Base-by-base conservation (phyloP, 1,140 invertebrate genomes). In the Drosophila pandora region DNA sequence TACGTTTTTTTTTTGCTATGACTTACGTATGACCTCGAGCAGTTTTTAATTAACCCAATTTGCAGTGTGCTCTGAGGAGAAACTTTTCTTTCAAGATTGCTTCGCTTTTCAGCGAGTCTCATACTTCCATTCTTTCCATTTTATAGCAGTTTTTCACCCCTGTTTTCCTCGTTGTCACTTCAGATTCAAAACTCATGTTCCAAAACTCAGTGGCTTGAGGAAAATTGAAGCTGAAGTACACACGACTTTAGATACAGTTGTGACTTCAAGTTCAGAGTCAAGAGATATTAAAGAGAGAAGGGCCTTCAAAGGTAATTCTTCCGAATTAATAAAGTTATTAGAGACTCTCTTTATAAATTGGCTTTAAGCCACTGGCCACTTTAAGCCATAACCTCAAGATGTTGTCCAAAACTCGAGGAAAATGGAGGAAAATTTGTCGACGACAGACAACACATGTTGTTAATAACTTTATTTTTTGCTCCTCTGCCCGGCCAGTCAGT, bases 11-110 rank as follows among this genome's bases (percentile, higher is more conserved):
- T 49, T 55, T 63, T 48, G 37, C 53, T 58, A 60, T 77, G 82
- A 74, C 71, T 69, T 71, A 72, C 59, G 81, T 63, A 61, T 67
- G 78, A 81, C 81, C 81, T 87, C 82, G 74, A 85, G 82, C 75
- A 68, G 65, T 87, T 85, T 85, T 85, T 85, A 85, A 85, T 88
- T 85, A 85, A 85, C 82, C 82, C 85, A 85, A 85, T 85, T 85
- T 85, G 79, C 75, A 82, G 77, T 76, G 53, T 78, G 45, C 62
- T 77, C 57, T 56, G 7, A 43, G 58, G 50, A 82, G 76, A 70
- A 85, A 62, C 71, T 81, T 71, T 80, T 60, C 54, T 30, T 54
- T 53, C 68, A 75, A 87, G 76, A 87, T 87, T 81, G 52, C 48
- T 73, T 61, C 69, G 12, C 48, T 53, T 45, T 47, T 50, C 17